These are phyloP conservation scores for Sitta carolinensis DNA, from an alignment of 2,797 vertebrate genomes.

Conservation along the genomic window DNA sequence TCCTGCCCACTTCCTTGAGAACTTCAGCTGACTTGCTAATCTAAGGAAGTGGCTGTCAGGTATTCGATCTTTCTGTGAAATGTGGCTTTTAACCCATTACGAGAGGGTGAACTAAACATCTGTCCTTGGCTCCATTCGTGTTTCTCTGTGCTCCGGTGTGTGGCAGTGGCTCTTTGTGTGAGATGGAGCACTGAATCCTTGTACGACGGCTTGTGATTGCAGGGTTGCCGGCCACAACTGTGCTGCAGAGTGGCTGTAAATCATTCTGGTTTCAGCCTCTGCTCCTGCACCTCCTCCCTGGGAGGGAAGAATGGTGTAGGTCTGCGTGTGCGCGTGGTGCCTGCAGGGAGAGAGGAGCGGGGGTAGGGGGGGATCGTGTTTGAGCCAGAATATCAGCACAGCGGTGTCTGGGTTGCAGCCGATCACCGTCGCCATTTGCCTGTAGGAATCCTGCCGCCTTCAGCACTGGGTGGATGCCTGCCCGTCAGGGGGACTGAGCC, in stretches of 20 bases:
- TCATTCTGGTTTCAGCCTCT: conserved; percentile 19
- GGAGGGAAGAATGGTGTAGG: conserved; percentile 25
- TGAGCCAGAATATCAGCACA: not conserved
- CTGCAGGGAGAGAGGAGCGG: conserved; percentile 44
- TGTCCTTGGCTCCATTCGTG: not conserved
- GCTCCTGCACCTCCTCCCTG: not conserved
- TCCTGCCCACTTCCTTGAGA: not conserved
- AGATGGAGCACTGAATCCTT: not conserved
- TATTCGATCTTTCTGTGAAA: not conserved
- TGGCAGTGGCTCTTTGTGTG: not conserved
- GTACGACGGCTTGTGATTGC: not conserved
- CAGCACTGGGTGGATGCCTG: not conserved
- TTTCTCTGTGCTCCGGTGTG: not conserved
- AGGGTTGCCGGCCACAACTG: not conserved
- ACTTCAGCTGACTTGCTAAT: not conserved
- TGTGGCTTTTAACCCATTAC: not conserved
- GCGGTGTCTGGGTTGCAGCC: not conserved
- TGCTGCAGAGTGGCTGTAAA: conserved; percentile 48
- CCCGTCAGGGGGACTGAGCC: not conserved
- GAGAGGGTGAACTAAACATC: not conserved
- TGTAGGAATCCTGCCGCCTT: not conserved
- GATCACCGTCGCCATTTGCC: not conserved
- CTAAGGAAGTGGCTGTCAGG: not conserved
- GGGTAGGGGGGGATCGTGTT: conserved; percentile 16
- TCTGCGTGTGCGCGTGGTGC: conserved; percentile 31